Evolutionary conservation across 2,113 vertebrate genomes (phyloP), one percentile per base, ranked within the genome.

Genomic region (Taurulus bubalis): DNA sequence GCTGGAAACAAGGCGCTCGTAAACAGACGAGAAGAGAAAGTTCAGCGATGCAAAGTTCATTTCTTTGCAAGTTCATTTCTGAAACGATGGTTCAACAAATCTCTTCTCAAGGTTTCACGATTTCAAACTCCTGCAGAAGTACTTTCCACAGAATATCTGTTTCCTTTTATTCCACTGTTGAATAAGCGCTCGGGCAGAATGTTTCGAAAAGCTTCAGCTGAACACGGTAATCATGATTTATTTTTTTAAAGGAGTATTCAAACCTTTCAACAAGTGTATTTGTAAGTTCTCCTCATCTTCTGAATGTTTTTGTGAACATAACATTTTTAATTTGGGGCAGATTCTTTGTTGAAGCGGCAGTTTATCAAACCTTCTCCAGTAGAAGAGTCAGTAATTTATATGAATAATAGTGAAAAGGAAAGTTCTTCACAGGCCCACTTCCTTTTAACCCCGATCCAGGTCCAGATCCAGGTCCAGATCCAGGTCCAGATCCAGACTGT

Each of bases 161-260:
- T 60, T 42, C 3, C 8, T 51, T 77, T 80, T 34, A 68, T 56
- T 51, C 1, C 0, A 26, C 24, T 20, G 0, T 28, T 45, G 28
- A 64, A 28, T 70, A 64, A 15, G 0, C 12, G 0, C 1, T 7
- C 63, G 30, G 30, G n/a, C 30, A 11, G 58, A 56, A 49, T 59
- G 15, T 14, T 28, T 20, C 6, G 36, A 22, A 20, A 62, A 47
- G 9, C 15, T 12, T 32, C 26, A 30, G 42, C 30, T n/a, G 66
- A 64, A 71, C 15, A 38, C 18, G 8, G n/a, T 4, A 15, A 16
- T 40, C 1, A 26, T 68, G 1, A 36, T 2, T 49, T 51, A n/a
- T 42, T 15, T 16, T 22, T 69, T 62, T 62, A 22, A 42, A n/a
- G 11, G 20, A 45, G 6, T 49, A 24, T 63, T 36, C n/a, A 2